Conservation (phyloP, 1,140 invertebrate genomes). For the Drosophila pectinifera region DNA sequence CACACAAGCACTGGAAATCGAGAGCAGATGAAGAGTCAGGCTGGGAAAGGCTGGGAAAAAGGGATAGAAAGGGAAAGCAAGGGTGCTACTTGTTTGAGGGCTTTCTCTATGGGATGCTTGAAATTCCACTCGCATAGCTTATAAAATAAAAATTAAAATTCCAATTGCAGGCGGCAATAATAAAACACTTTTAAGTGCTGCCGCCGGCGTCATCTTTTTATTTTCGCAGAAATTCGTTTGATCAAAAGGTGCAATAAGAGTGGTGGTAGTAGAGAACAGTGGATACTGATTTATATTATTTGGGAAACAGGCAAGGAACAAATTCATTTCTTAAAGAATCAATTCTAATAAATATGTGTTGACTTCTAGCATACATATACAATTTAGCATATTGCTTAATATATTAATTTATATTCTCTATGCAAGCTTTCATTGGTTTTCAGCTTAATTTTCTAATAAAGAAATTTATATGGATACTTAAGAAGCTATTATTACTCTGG, state of each 20-base stretch:
- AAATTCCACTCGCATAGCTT: slow-evolving; percentile 74
- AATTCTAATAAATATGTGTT: no score
- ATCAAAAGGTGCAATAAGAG: background rate
- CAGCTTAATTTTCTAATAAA: no score
- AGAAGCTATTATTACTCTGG: no score
- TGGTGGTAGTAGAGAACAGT: background rate
- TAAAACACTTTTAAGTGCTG: slow-evolving; percentile 74
- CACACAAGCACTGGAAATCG: slow-evolving; percentile 38
- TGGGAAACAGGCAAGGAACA: accelerated
- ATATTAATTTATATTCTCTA: no score
- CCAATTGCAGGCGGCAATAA: slow-evolving; percentile 73
- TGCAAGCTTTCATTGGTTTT: no score
- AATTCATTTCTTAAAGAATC: no score
- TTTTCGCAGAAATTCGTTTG: slow-evolving; percentile 10
- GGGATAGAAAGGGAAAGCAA: slow-evolving; percentile 1
- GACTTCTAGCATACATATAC: no score
- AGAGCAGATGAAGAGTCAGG: slow-evolving; percentile 33
- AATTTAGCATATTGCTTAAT: no score
- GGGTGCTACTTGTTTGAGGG: slow-evolving; percentile 5
- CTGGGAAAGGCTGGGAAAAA: slow-evolving; percentile 1
- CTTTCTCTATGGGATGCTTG: slow-evolving; percentile 38
- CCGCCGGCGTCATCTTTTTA: background rate
- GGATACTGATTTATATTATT: background rate
- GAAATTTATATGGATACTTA: no score
- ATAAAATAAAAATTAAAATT: slow-evolving; percentile 83